A percentile compares a stretch with the other conserved stretches of the same genome.
Evolutionary conservation across 1,140 invertebrate species (phyloP).

Genomic region (Glossosoma conforme): DNA sequence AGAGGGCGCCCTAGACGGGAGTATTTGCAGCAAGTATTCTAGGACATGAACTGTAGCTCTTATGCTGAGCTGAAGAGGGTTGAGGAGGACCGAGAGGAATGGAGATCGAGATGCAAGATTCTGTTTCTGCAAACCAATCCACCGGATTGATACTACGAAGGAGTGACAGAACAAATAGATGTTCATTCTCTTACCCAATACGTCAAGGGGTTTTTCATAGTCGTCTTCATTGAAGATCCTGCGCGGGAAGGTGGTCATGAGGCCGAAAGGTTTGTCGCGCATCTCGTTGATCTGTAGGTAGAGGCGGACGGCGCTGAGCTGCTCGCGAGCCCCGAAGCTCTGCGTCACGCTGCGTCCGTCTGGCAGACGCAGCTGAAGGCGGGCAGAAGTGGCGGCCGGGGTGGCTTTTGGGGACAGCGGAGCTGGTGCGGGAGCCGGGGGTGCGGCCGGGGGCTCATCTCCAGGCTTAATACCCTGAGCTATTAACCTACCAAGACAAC

Average conservation of each 20-base stretch:
- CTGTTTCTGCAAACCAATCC: too few relatives aligned
- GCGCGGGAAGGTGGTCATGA: conserved; percentile 85
- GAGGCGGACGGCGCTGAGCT: conserved; percentile 81
- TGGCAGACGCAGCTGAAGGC: conserved; percentile 64
- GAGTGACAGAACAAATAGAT: too few relatives aligned
- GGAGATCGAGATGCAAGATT: too few relatives aligned
- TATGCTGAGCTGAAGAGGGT: too few relatives aligned
- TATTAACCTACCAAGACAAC: conserved; percentile 35
- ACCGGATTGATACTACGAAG: too few relatives aligned
- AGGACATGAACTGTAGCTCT: too few relatives aligned
- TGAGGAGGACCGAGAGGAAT: too few relatives aligned
- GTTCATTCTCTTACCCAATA: conserved; percentile 70
- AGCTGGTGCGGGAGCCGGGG: conserved; percentile 21
- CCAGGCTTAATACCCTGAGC: conserved; percentile 34
- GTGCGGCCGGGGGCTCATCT: conserved; percentile 32
- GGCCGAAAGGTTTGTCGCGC: conserved; percentile 56
- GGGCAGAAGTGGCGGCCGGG: conserved; percentile 39
- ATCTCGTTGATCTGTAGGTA: conserved; percentile 71
- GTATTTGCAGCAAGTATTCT: too few relatives aligned
- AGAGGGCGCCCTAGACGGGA: too few relatives aligned
- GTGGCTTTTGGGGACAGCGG: conserved; percentile 24
- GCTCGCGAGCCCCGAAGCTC: conserved; percentile 78
- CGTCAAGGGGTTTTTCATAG: conserved; percentile 77
- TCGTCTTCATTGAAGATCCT: conserved; percentile 82
- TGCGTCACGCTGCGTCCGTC: conserved; percentile 49